phyloP scores from a whole-genome alignment of 2,113 vertebrate species.

The Smithornis capensis region DNA sequence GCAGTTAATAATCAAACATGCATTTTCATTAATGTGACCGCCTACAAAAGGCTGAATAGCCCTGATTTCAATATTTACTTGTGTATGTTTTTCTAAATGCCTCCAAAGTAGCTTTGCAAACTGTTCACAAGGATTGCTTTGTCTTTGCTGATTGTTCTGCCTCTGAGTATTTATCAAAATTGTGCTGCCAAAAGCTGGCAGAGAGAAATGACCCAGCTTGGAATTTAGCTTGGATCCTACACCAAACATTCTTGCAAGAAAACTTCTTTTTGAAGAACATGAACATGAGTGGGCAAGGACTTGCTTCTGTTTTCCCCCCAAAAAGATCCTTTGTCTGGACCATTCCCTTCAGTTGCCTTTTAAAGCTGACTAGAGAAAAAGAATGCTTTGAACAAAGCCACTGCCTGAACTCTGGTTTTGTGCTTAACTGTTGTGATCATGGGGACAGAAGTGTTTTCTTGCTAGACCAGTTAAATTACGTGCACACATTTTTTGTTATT shows the following conservation, averaged over 20 bases:
- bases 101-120: constrained; percentile 14
- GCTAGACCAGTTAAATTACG: neutral
- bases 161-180: neutral
- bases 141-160: constrained; percentile 31
- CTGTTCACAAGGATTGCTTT: neutral
- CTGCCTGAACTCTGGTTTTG: neutral
- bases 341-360: constrained; percentile 13
- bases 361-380: neutral
- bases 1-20: neutral
- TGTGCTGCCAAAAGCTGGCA: constrained; percentile 27
- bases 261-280: neutral
- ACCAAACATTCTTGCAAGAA: constrained; percentile 3
- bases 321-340: constrained; percentile 40
- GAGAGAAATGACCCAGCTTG: neutral
- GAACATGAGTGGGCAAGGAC: neutral
- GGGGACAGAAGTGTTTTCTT: neutral
- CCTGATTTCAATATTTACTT: constrained; percentile 32
- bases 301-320: constrained; percentile 8
- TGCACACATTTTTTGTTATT: neutral
- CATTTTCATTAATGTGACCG: neutral
- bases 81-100: neutral
- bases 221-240: constrained; percentile 43
- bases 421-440: neutral
- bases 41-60: neutral
- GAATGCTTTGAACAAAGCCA: constrained; percentile 37